Evolutionary conservation across 2,888 invertebrate species (phyloP).

Genomic region (Alloscopus bannaensis): DNA sequence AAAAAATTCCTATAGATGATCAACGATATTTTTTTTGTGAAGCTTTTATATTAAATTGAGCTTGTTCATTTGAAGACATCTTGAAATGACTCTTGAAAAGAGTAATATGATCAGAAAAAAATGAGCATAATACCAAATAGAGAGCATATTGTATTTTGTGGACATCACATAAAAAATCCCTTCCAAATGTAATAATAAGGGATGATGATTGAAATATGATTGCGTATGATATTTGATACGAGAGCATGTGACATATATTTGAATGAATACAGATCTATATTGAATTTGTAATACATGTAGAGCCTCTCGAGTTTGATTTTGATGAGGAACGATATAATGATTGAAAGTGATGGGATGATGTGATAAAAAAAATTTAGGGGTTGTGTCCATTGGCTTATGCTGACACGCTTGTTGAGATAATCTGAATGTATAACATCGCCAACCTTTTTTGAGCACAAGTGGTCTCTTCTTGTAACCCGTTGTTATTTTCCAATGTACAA

Average conservation of each 20-base stretch:
- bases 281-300: background rate
- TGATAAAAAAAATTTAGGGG: constrained; percentile 24
- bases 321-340: constrained; percentile 24
- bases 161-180: constrained; percentile 1
- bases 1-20: background rate
- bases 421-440: constrained; percentile 28
- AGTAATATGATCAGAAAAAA: no score
- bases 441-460: constrained; percentile 2
- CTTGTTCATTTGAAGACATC: constrained; percentile 20
- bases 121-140: no score
- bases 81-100: no score
- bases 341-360: constrained; percentile 52
- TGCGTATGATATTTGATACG: constrained; percentile 55
- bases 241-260: constrained; percentile 12
- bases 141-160: no score
- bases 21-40: background rate
- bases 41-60: constrained; percentile 35
- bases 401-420: constrained; percentile 63
- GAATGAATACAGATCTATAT: constrained; percentile 7
- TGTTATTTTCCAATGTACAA: background rate
- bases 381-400: background rate
- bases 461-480: background rate
- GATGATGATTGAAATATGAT: constrained; percentile 54
- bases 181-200: no score
- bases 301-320: constrained; percentile 28